Conservation (phyloP, 1,140 invertebrate genomes). For the Drosophila sechellia region DNA sequence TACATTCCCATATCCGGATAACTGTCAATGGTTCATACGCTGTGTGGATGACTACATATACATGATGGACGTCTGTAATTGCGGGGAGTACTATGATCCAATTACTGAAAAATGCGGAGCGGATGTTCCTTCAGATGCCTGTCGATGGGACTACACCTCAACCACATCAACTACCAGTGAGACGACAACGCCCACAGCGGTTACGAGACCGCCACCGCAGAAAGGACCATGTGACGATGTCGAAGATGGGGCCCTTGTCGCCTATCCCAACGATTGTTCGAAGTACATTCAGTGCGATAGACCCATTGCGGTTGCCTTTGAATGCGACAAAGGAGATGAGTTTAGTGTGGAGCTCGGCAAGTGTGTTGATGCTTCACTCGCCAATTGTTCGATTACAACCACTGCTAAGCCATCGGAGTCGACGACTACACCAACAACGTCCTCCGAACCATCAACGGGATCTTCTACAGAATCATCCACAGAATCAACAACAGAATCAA, state of each 20-base stretch:
- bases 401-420: slow-evolving; percentile 17
- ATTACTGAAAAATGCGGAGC: slow-evolving; percentile 48
- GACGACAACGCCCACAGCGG: slow-evolving; percentile 29
- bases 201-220: slow-evolving; percentile 56
- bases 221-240: slow-evolving; percentile 61
- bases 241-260: slow-evolving; percentile 41
- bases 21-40: slow-evolving; percentile 70
- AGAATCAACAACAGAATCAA: not conserved
- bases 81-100: slow-evolving; percentile 71
- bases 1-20: slow-evolving; percentile 65
- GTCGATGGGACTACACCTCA: slow-evolving; percentile 62
- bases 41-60: slow-evolving; percentile 68
- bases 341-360: slow-evolving; percentile 40
- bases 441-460: slow-evolving; percentile 1
- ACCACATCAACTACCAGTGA: slow-evolving; percentile 40
- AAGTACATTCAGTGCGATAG: slow-evolving; percentile 67
- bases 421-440: slow-evolving; percentile 10
- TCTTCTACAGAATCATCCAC: not conserved
- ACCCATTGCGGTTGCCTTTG: slow-evolving; percentile 59
- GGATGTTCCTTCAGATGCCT: slow-evolving; percentile 62
- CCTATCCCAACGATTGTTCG: slow-evolving; percentile 72
- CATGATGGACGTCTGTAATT: slow-evolving; percentile 74
- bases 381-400: slow-evolving; percentile 56
- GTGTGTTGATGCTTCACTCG: slow-evolving; percentile 56
- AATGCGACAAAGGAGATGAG: slow-evolving; percentile 59